Evolutionary conservation across 2,113 vertebrate species (phyloP).

Genomic region (Mustelus asterias): DNA sequence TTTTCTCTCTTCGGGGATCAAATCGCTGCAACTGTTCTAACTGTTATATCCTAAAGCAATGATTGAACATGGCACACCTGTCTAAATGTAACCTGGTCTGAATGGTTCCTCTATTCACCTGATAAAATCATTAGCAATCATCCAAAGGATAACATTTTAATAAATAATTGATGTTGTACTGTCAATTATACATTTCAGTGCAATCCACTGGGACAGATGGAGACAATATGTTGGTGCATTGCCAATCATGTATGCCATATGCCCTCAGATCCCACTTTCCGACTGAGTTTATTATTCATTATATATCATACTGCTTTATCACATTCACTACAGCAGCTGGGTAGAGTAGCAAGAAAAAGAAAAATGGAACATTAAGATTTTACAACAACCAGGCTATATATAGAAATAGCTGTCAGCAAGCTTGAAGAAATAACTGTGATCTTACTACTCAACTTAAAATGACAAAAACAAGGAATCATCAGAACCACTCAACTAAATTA

Average conservation of each 20-base stretch:
- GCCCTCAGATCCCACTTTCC: neutral
- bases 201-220: neutral
- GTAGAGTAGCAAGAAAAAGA: neutral
- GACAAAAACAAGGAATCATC: neutral
- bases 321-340: neutral
- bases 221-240: neutral
- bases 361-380: slow-evolving; percentile 9
- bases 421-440: neutral
- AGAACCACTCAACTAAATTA: slow-evolving; percentile 21
- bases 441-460: neutral
- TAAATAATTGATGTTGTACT: neutral
- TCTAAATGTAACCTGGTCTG: neutral
- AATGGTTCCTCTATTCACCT: neutral
- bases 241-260: neutral
- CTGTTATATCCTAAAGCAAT: neutral
- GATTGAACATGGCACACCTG: neutral
- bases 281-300: neutral
- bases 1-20: neutral
- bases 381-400: neutral
- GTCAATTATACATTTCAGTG: neutral
- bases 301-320: neutral
- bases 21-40: neutral
- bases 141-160: neutral
- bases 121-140: neutral
- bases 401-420: neutral